phyloP scores from a whole-genome alignment of 2,888 invertebrate species.

The Drosophila gaucha region DNA sequence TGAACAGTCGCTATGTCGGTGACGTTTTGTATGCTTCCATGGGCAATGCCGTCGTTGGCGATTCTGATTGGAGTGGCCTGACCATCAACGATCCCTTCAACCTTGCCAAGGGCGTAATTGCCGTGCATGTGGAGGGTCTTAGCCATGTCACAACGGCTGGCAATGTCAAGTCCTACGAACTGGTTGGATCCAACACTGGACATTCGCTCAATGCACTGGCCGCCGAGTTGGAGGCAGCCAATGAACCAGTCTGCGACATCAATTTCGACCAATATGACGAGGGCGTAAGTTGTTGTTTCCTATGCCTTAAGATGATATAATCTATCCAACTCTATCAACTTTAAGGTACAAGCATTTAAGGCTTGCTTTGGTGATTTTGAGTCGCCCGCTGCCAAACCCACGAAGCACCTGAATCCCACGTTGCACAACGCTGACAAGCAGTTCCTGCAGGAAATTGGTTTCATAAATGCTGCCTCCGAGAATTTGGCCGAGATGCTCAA shows the following conservation, averaged over 20 bases:
- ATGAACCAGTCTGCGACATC: conserved; percentile 88
- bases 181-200: conserved; percentile 70
- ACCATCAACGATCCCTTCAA: conserved; percentile 89
- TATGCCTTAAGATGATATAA: not conserved
- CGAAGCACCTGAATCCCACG: conserved; percentile 77
- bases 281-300: conserved; percentile 86
- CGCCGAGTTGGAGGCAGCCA: conserved; percentile 87
- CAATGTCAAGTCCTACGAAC: conserved; percentile 74
- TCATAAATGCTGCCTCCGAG: conserved; percentile 66
- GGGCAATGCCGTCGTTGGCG: conserved; percentile 90
- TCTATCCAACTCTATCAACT: not conserved
- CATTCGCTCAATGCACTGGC: conserved; percentile 86
- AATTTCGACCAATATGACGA: conserved; percentile 87
- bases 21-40: conserved; percentile 90
- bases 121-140: conserved; percentile 89
- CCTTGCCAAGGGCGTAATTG: conserved; percentile 90
- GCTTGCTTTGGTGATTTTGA: conserved; percentile 74
- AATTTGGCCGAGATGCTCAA: conserved; percentile 69
- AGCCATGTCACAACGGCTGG: conserved; percentile 81
- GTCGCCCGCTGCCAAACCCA: conserved; percentile 62
- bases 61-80: conserved; percentile 89
- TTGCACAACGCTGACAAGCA: conserved; percentile 81
- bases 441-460: conserved; percentile 78
- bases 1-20: conserved; percentile 87
- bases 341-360: conserved; percentile 67